A percentile compares a stretch with the other conserved stretches of the same genome.
These are phyloP conservation scores for Dromiciops gliroides DNA, from an alignment of 2,113 vertebrate species.

Conservation along the genomic window DNA sequence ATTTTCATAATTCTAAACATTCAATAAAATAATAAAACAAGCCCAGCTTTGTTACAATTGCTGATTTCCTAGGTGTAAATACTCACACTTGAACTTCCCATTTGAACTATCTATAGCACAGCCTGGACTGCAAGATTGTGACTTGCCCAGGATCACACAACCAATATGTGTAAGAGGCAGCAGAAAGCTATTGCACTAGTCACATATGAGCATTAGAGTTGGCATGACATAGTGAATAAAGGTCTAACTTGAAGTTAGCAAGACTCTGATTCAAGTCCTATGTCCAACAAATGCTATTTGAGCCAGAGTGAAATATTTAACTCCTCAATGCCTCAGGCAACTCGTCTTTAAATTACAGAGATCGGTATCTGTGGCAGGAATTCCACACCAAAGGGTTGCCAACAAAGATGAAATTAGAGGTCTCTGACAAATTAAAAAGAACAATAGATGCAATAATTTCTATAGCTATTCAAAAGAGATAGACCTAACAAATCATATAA, in stretches of 20 bases:
- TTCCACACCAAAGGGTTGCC: neutral
- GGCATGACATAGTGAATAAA: neutral
- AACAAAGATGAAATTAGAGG: neutral
- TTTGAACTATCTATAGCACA: neutral
- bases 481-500: neutral
- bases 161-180: neutral
- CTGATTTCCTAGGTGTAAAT: too few relatives aligned
- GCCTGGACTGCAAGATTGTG: neutral
- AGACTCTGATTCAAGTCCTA: neutral
- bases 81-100: neutral
- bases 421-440: neutral
- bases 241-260: neutral
- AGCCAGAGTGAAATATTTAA: neutral
- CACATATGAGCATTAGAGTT: neutral
- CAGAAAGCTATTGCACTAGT: neutral
- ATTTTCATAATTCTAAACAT: neutral
- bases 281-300: neutral
- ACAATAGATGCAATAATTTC: neutral
- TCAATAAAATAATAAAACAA: neutral
- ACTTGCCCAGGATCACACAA: neutral
- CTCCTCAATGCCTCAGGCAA: neutral
- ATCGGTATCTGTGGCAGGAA: neutral
- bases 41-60: neutral
- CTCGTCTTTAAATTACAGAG: neutral
- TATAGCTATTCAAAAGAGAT: neutral